Base-by-base conservation (phyloP, 2,888 invertebrate genomes). In the Ernsta delagoae region DNA sequence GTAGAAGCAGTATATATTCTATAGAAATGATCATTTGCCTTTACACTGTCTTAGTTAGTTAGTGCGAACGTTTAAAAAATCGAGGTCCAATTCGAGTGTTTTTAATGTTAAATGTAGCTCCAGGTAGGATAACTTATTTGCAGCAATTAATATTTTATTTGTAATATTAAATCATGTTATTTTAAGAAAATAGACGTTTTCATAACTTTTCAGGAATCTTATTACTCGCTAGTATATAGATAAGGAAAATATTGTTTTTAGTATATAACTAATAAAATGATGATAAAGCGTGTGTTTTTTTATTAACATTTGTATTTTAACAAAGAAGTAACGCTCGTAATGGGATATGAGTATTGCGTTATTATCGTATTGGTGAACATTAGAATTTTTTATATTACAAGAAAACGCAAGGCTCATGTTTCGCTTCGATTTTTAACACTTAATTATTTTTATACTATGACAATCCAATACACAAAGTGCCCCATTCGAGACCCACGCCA, bases 1-100 rank as follows among this genome's bases (percentile, higher is more conserved):
- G 39, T 56, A 36, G 50, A 73, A 72, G 77, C 77, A 73, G n/a
- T 48, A 24, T 36, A 54, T 61, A 50, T 56, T 61, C 61, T 67
- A 57, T 57, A 56, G 45, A 43, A 7, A 74, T 78, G 77, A 75
- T 74, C 74, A 39, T 75, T 76, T 78, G 83, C 80, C 83, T 80
- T 73, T 79, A 78, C 80, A 77, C 79, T 80, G 75, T 84, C 83
- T 83, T 80, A 75, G 61, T 87, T 86, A 83, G 83, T 88, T 89
- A 91, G 89, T 84, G 88, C 83, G 87, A 92, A 89, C 87, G 87
- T 88, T 89, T 87, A 87, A 87, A 84, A 90, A 89, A 90, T 85
- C 82, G 92, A 88, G 92, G 92, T 92, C 92, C 92, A 92, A 92
- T 90, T 88, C 87, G 87, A 88, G 87, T 86, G 88, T 91, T 88